Conservation (phyloP, 2,888 invertebrate genomes). For the Blastobasis adustella region DNA sequence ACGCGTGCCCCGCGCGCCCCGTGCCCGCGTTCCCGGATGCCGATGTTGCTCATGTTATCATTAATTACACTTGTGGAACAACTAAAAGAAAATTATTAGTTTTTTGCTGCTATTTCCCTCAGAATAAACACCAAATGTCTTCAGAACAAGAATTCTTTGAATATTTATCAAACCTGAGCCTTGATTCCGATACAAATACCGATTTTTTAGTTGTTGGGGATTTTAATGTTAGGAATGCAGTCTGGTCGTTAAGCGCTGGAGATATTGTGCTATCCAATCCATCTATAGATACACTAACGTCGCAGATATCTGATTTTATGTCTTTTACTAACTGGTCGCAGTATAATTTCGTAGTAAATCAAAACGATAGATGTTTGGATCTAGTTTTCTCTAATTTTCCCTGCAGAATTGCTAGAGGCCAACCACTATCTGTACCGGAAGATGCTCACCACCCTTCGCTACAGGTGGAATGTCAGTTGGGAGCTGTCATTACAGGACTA, state of each 20-base stretch:
- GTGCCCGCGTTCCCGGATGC: not conserved
- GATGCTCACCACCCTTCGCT: too few relatives aligned
- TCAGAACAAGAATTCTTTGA: not conserved
- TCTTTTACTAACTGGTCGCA: not conserved
- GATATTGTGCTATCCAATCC: not conserved
- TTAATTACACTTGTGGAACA: not conserved
- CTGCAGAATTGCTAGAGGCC: too few relatives aligned
- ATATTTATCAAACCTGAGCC: not conserved
- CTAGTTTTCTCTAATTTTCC: too few relatives aligned
- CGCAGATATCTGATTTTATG: not conserved
- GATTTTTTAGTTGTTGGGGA: not conserved
- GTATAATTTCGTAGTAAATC: not conserved
- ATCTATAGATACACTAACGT: not conserved
- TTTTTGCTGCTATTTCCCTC: slow-evolving; percentile 5
- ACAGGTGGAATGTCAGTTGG: too few relatives aligned
- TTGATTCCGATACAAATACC: not conserved
- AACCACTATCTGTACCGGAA: too few relatives aligned
- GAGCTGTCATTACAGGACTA: not conserved
- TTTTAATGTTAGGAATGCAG: slow-evolving; percentile 2
- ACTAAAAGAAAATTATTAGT: not conserved
- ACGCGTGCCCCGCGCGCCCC: not conserved
- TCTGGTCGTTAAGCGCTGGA: not conserved
- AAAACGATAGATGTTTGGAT: not conserved
- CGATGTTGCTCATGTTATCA: not conserved
- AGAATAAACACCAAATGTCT: not conserved